Conservation (phyloP, 2,113 vertebrate species). For the Montifringilla adamsi region DNA sequence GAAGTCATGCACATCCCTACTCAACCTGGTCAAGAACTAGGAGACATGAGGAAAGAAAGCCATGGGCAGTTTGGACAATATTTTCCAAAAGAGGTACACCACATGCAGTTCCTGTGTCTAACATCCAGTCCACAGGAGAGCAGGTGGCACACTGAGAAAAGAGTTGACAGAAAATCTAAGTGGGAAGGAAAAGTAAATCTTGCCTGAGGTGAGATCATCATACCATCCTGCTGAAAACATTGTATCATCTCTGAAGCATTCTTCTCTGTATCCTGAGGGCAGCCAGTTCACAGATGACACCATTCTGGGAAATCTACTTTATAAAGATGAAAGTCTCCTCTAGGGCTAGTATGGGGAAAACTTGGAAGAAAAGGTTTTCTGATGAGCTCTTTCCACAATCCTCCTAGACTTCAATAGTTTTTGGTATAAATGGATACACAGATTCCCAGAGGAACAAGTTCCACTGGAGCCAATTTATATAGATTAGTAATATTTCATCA, state of each 20-base stretch:
- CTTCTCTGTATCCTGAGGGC: neutral
- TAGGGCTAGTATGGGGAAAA: neutral
- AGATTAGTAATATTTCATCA: neutral
- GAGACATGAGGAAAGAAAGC: neutral
- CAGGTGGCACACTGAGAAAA: neutral
- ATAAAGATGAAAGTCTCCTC: neutral
- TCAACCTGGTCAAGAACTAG: neutral
- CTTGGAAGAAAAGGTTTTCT: neutral
- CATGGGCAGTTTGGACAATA: neutral
- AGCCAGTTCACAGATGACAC: neutral
- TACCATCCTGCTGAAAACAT: neutral
- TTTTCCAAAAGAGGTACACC: neutral
- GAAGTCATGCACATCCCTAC: neutral
- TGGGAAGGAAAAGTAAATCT: neutral
- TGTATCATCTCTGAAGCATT: neutral
- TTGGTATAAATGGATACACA: neutral
- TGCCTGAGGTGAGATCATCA: neutral
- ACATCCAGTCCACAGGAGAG: neutral
- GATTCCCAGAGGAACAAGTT: neutral
- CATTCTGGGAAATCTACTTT: neutral
- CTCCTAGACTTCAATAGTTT: neutral
- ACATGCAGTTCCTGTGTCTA: neutral
- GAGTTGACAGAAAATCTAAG: neutral
- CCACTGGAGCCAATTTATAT: neutral
- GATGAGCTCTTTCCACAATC: neutral